Evolutionary conservation across 2,888 invertebrate genomes (phyloP), one percentile per base, ranked within the genome.

Genomic region (Diabrotica balteata): DNA sequence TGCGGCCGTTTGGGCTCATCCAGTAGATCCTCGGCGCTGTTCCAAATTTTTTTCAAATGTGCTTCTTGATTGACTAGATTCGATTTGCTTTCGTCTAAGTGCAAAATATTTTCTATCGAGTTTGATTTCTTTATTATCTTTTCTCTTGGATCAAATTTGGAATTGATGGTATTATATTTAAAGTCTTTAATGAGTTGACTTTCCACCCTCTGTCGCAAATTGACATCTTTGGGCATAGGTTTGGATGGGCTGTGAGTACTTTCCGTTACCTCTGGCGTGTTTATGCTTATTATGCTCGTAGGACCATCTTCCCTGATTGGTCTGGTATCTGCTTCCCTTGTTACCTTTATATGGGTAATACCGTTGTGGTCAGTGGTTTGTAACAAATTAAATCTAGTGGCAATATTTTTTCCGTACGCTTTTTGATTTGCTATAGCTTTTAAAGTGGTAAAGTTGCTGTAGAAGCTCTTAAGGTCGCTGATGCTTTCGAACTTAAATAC

Each of bases 321-420:
- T 47, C 63, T 71, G 9, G 59, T 66, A 52, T 72, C 69, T 11
- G 73, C 63, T 47, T 72, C 70, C 32, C 66, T 77, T 22, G 80
- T 80, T 22, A 86, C 85, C 72, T 86, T 85, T 62, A 86, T 86
- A 73, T 87, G 86, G 2, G 86, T 86, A 4, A 86, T 82, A 7
- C 86, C 86, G 75, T 86, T 85, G 17, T 80, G 80, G 72, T 86
- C 86, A 43, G 85, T 86, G 54, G 85, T 80, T 70, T 86, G 86
- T 22, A 86, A 74, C 55, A 86, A 75, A 74, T 85, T 86, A 75
- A 84, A 86, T 63, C 79, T 80, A 10, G 76, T 72, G 6, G 67
- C 66, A 11, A 73, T 49, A 62, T 73, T 75, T 65, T 77, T 81
- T 51, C 77, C 78, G 71, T 81, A 82, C n/a, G 78, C 77, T 70